Conservation (phyloP, 2,888 invertebrate genomes). For the Scelioninae gen. 2 region DNA sequence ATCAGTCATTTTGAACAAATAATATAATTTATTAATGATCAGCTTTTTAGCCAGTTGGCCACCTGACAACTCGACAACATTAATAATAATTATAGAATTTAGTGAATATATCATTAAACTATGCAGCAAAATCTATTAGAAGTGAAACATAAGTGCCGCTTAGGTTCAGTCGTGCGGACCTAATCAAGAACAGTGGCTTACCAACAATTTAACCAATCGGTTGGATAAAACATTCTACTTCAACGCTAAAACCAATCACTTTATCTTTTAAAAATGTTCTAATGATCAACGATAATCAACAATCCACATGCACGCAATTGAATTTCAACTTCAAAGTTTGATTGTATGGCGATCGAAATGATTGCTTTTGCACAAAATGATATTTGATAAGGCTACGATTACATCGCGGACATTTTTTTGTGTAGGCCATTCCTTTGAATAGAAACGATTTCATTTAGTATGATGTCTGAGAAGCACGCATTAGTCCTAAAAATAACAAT, state of each 20-base stretch:
- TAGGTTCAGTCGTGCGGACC: slow-evolving; percentile 75
- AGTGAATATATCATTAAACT: slow-evolving; percentile 60
- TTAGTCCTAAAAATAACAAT: slow-evolving; percentile 60
- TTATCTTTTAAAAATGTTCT: slow-evolving; percentile 23
- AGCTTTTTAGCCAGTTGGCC: slow-evolving; percentile 65
- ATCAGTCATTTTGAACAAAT: slow-evolving; percentile 72
- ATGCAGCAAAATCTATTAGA: slow-evolving; percentile 63
- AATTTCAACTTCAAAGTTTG: slow-evolving; percentile 35
- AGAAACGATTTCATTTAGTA: slow-evolving; percentile 52
- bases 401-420: slow-evolving; percentile 52
- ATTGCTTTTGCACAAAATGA: slow-evolving; percentile 38
- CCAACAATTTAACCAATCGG: slow-evolving; percentile 49
- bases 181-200: slow-evolving; percentile 66
- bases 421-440: slow-evolving; percentile 63
- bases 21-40: slow-evolving; percentile 73
- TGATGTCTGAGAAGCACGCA: slow-evolving; percentile 60
- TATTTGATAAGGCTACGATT: slow-evolving; percentile 51
- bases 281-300: slow-evolving; percentile 31
- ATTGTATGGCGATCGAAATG: slow-evolving; percentile 44
- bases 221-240: slow-evolving; percentile 33
- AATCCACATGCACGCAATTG: slow-evolving; percentile 28
- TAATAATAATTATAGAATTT: slow-evolving; percentile 68
- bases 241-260: slow-evolving; percentile 5
- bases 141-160: slow-evolving; percentile 71
- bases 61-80: slow-evolving; percentile 71